phyloP scores from a whole-genome alignment of 2,797 vertebrate genomes.

The Sebastolobus altivelis region DNA sequence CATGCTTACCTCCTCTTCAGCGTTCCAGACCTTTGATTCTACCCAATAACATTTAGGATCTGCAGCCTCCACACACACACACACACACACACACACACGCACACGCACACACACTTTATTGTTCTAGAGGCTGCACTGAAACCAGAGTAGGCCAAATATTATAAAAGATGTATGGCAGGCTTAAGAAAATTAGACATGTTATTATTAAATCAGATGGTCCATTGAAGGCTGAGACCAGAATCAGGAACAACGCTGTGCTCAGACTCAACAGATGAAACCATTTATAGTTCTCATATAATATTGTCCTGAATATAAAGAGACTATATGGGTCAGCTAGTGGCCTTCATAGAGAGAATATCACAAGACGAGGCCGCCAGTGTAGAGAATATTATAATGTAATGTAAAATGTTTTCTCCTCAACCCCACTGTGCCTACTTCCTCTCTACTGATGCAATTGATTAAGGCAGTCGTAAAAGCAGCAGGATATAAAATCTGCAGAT shows the following conservation, averaged over 20 bases:
- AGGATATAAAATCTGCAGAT: conserved; percentile 48
- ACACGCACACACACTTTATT: conserved; percentile 22
- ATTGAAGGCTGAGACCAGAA: conserved; percentile 14
- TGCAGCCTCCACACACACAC: conserved; percentile 37
- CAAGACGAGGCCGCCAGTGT: background rate
- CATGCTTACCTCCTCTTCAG: conserved; percentile 35
- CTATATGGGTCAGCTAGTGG: background rate
- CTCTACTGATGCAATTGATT: conserved; percentile 45
- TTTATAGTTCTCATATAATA: background rate
- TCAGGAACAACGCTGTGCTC: conserved; percentile 13
- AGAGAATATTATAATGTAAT: conserved; percentile 4
- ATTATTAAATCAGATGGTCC: conserved; percentile 36
- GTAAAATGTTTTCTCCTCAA: conserved; percentile 37
- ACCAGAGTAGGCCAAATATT: conserved; percentile 40
- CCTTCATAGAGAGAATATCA: conserved; percentile 3
- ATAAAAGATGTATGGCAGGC: conserved; percentile 30
- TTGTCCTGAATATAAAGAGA: background rate
- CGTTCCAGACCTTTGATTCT: conserved; percentile 47
- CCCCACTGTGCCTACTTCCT: conserved; percentile 37
- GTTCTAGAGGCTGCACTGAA: conserved; percentile 47
- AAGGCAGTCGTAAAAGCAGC: conserved; percentile 51
- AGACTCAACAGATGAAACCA: conserved; percentile 7
- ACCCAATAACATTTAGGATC: conserved; percentile 50
- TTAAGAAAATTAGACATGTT: conserved; percentile 19
- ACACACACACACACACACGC: conserved; percentile 19